Evolutionary conservation across 2,888 invertebrate species (phyloP).

Genomic region (Heteromyza rotundicornis): DNA sequence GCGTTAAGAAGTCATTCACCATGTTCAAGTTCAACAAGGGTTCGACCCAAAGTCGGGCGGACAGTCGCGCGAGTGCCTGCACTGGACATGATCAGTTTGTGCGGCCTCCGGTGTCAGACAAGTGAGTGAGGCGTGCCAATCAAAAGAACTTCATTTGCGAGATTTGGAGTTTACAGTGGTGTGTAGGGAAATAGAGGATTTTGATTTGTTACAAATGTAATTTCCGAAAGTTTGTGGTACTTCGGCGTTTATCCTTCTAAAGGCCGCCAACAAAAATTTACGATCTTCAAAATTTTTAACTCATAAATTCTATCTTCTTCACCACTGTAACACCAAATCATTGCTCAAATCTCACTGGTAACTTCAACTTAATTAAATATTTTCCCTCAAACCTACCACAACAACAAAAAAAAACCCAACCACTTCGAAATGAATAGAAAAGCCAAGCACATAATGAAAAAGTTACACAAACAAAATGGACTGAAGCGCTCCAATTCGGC

Average conservation of each 20-base stretch:
- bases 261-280: too few relatives aligned
- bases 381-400: not conserved
- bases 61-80: constrained; percentile 71
- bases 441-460: constrained; percentile 66
- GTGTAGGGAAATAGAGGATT: not conserved
- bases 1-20: constrained; percentile 62
- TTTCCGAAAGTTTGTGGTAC: too few relatives aligned
- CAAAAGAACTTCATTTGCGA: too few relatives aligned
- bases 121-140: constrained; percentile 51
- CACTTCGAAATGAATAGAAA: constrained; percentile 54
- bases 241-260: too few relatives aligned
- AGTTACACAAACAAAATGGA: constrained; percentile 60
- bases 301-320: too few relatives aligned
- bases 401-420: constrained; percentile 11
- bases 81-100: constrained; percentile 85
- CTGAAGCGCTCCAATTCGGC: constrained; percentile 73
- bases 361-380: not conserved
- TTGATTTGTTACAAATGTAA: too few relatives aligned
- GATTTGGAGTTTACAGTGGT: not conserved
- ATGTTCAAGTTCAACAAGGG: constrained; percentile 75
- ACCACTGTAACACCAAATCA: too few relatives aligned
- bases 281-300: too few relatives aligned
- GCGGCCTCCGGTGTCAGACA: constrained; percentile 67
- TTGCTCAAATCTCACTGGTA: too few relatives aligned
- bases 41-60: constrained; percentile 54